phyloP scores from a whole-genome alignment of 1,140 invertebrate genomes.

The Saccostrea echinata region DNA sequence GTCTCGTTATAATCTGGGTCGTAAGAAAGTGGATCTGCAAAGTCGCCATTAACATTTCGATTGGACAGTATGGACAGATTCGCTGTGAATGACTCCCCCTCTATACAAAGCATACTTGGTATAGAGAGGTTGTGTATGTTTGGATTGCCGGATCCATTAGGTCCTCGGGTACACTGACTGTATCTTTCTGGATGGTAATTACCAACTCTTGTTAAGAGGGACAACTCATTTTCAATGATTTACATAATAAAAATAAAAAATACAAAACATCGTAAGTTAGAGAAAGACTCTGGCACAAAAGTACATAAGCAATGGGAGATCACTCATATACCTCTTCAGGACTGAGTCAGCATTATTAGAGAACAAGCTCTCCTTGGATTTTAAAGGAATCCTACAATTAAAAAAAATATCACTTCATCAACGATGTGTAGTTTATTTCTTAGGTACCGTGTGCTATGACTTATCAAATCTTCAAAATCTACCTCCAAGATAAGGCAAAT shows the following conservation, averaged over 20 bases:
- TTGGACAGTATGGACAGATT: background rate
- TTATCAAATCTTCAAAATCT: background rate
- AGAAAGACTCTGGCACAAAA: too few species aligned
- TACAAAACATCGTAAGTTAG: background rate
- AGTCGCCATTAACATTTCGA: background rate
- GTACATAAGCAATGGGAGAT: background rate
- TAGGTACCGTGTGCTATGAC: too few species aligned
- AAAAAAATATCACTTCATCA: background rate
- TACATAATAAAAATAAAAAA: background rate
- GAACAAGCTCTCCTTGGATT: constrained; percentile 5
- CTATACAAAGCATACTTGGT: constrained; percentile 3
- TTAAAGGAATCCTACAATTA: background rate
- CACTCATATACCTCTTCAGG: background rate
- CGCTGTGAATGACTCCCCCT: background rate
- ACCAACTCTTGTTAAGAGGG: background rate
- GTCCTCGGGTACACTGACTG: background rate
- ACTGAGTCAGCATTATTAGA: background rate
- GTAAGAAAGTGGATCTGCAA: background rate
- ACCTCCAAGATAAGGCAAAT: constrained; percentile 11
- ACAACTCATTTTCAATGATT: background rate
- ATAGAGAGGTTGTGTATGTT: background rate
- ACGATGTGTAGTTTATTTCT: too few species aligned
- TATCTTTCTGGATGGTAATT: background rate
- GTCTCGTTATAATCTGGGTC: background rate
- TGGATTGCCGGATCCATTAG: background rate